Conservation (phyloP, 2,113 vertebrate species). For the Zapus hudsonius region DNA sequence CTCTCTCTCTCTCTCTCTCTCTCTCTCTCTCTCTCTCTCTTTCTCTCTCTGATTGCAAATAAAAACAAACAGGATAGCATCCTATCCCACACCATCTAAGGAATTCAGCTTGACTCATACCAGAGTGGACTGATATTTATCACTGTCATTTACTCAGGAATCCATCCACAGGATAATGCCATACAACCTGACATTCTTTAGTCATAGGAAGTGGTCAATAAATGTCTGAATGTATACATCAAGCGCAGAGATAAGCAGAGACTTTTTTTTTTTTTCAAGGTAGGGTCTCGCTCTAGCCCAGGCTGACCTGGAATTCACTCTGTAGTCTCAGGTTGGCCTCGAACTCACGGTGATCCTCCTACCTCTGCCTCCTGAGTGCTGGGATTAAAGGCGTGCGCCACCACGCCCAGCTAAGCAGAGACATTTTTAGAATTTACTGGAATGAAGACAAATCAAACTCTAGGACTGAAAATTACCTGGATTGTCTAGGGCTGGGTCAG, state of each 20-base stretch:
- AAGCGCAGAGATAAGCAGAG: neutral
- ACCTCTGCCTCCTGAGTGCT: too few relatives aligned
- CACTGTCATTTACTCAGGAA: neutral
- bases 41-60: too few relatives aligned
- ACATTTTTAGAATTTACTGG: slow-evolving; percentile 20
- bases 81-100: neutral
- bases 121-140: neutral
- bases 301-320: too few relatives aligned
- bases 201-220: neutral
- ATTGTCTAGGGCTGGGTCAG: neutral
- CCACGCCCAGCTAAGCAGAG: too few relatives aligned
- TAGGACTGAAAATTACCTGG: neutral
- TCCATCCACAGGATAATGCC: neutral
- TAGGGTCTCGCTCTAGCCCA: too few relatives aligned
- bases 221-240: neutral
- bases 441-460: neutral
- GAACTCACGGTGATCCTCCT: too few relatives aligned
- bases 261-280: too few relatives aligned
- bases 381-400: too few relatives aligned
- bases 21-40: too few relatives aligned
- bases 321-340: too few relatives aligned
- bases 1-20: too few relatives aligned
- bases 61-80: neutral
- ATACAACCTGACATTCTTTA: neutral
- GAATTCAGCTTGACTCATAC: neutral